phyloP scores from a whole-genome alignment of 2,888 invertebrate species.

The Megaustenia siamemsis region DNA sequence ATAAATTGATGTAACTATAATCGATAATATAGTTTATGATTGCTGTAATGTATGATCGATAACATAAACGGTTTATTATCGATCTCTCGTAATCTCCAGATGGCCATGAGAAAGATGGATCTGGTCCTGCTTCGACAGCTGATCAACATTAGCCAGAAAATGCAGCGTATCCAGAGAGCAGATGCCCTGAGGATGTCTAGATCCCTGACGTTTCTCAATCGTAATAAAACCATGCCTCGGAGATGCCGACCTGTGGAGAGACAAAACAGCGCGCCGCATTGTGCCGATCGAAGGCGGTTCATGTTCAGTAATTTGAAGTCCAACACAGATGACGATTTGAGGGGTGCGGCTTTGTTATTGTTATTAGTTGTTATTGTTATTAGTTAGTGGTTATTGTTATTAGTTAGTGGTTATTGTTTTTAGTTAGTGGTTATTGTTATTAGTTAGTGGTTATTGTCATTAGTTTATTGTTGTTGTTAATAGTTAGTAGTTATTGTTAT shows the following conservation, averaged over 20 bases:
- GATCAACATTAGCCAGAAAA: slow-evolving; percentile 53
- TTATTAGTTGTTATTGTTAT: no score
- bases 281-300: background rate
- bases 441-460: no score
- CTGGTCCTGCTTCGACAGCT: slow-evolving; percentile 54
- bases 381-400: no score
- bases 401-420: no score
- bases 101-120: slow-evolving; percentile 53
- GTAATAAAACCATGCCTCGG: background rate
- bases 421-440: no score
- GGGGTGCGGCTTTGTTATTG: slow-evolving; percentile 30
- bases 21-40: no score
- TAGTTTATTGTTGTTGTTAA: no score
- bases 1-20: no score
- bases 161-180: slow-evolving; percentile 42
- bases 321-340: slow-evolving; percentile 10
- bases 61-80: no score
- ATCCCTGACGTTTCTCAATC: slow-evolving; percentile 36
- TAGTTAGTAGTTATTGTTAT: no score
- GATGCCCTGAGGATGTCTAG: slow-evolving; percentile 29
- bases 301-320: slow-evolving; percentile 1
- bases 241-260: slow-evolving; percentile 11
- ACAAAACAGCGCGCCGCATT: slow-evolving; percentile 44
- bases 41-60: no score
- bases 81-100: no score